Base-by-base conservation (phyloP, 2,797 vertebrate species). In the Xenops minutus region DNA sequence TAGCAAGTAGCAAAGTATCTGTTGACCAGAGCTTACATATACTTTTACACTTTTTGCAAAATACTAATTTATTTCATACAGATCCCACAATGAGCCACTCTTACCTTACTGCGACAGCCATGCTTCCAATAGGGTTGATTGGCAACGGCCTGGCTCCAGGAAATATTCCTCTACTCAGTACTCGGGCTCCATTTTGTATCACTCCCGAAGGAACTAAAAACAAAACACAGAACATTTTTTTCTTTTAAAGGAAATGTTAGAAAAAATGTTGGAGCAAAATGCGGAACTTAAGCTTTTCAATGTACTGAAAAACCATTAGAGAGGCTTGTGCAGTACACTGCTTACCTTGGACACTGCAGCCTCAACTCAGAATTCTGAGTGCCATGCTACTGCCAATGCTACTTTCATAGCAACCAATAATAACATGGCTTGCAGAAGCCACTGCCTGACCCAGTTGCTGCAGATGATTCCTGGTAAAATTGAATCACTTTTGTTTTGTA, bases 121-220 rank as follows among this genome's bases (percentile, higher is more conserved):
- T 98, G 97, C 98, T 99, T 90, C 99, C 99, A 72, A 99, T 98
- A 37, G 99, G 99, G 96, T 98, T 99, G 92, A 99, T 98, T 67
- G 99, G 99, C 97, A 99, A 97, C 15, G 99, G 99, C 98, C 99
- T 98, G 96, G 99, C 99, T 76, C 99, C 98, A 10, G 99, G 98
- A 97, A 99, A 99, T 95, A 99, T 98, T 56, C 99, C 99, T 98
- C 99, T 98, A 98, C 98, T 99, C 97, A 99, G 97, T 85, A 99
- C 98, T 34, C 99, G 98, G 51, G 99, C 98, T 94, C 99, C 99
- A 58, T 99, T 99, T 97, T 99, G 99, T 97, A 99, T 99, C 97
- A 99, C 99, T 91, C 99, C 98, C 2, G 99, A 98, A 95, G 99
- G 98, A 98, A 99, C 99, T 99, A 89, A 23, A 96, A 95, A 68